These are phyloP conservation scores for Echinometra lucunter DNA, from an alignment of 53 echinoderm and acorn worm genomes.

Conservation along the genomic window DNA sequence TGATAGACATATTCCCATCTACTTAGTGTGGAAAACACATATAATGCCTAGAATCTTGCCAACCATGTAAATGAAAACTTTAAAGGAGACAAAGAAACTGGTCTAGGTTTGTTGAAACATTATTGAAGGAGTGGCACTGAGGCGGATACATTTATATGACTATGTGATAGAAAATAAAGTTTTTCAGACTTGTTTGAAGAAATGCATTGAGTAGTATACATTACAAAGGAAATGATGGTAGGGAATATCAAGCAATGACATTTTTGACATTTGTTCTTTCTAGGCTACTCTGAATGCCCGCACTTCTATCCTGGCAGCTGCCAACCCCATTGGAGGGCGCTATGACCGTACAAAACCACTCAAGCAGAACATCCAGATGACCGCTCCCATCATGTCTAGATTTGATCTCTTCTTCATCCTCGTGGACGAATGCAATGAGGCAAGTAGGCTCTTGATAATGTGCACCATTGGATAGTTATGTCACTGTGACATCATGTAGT, in stretches of 20 bases:
- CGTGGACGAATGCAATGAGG: conserved; percentile 99
- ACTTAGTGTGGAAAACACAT: no score
- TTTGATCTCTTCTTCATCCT: conserved; percentile 99
- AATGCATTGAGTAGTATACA: neutral
- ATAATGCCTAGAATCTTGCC: no score
- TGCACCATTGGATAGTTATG: neutral
- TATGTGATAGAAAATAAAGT: no score
- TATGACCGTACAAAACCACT: conserved; percentile 96
- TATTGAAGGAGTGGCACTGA: no score
- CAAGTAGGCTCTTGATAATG: conserved; percentile 17
- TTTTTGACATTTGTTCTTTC: neutral
- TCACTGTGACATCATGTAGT: neutral
- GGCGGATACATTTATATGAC: no score
- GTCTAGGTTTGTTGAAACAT: no score
- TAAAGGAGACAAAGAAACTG: no score
- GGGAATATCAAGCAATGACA: neutral
- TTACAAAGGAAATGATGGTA: neutral
- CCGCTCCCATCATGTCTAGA: conserved; percentile 99
- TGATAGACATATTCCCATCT: no score
- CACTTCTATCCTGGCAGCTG: conserved; percentile 97
- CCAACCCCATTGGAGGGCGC: conserved; percentile 95
- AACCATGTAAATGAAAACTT: no score
- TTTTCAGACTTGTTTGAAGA: neutral
- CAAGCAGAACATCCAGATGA: conserved; percentile 96
- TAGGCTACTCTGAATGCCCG: conserved; percentile 99